These are phyloP conservation scores for Brachirus orientalis DNA, from an alignment of 2,113 vertebrate species.

Conservation along the genomic window DNA sequence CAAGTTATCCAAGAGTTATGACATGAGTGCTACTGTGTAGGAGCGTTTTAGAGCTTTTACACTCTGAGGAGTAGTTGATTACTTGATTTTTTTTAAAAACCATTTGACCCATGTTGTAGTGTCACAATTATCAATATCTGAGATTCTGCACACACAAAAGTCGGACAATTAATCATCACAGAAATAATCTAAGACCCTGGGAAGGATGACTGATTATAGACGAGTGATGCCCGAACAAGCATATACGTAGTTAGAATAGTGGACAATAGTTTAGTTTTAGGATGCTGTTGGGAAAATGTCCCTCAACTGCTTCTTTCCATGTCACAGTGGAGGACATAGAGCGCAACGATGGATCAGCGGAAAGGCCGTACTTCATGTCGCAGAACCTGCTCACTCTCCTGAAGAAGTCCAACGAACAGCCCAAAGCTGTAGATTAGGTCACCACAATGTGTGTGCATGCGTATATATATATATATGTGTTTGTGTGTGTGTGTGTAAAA, in stretches of 20 bases:
- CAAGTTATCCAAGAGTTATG: too few species aligned
- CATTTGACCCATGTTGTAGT: too few species aligned
- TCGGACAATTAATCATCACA: too few species aligned
- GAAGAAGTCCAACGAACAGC: slow-evolving; percentile 83
- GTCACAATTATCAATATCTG: too few species aligned
- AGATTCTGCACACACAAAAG: too few species aligned
- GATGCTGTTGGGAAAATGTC: slow-evolving; percentile 9
- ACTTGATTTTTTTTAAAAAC: too few species aligned
- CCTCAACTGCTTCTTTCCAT: slow-evolving; percentile 56
- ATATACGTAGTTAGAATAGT: background rate
- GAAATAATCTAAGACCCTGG: too few species aligned
- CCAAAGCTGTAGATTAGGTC: slow-evolving; percentile 57
- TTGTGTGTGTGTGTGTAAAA: slow-evolving; percentile 7
- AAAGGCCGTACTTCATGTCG: slow-evolving; percentile 93
- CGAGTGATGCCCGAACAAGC: background rate
- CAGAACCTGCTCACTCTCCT: slow-evolving; percentile 84
- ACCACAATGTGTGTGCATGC: background rate
- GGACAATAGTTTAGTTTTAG: background rate
- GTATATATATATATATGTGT: slow-evolving; percentile 14
- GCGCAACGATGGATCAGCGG: slow-evolving; percentile 88
- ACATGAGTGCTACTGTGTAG: too few species aligned
- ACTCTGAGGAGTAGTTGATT: too few species aligned
- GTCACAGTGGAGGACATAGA: slow-evolving; percentile 94
- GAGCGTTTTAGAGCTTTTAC: too few species aligned
- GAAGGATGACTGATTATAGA: background rate